A percentile compares a stretch with the other conserved stretches of the same genome.
Evolutionary conservation across 1,140 invertebrate genomes (phyloP).

Genomic region (Lasaia peninsularis): DNA sequence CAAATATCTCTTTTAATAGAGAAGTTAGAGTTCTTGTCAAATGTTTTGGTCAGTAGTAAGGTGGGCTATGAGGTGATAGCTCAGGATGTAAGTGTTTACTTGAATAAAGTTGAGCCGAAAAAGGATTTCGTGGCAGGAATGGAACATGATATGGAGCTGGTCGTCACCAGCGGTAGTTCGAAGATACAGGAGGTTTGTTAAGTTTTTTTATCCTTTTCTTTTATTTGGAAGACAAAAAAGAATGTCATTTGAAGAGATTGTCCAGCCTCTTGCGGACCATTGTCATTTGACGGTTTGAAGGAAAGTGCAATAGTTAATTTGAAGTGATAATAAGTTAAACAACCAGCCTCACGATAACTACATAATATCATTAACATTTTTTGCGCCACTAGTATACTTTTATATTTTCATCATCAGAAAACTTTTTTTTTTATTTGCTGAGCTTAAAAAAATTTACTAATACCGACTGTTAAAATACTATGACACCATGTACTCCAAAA

Average conservation of each 20-base stretch:
- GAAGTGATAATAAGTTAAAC: too few relatives aligned
- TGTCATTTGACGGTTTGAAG: too few relatives aligned
- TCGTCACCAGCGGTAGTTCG: slow-evolving; percentile 84
- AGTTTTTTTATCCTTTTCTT: slow-evolving; percentile 2
- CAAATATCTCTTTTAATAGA: slow-evolving; percentile 80
- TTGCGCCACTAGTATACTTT: too few relatives aligned
- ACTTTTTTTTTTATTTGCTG: too few relatives aligned
- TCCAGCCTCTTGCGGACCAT: too few relatives aligned
- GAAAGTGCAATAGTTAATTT: too few relatives aligned
- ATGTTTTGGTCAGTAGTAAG: slow-evolving; percentile 58
- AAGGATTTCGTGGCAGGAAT: slow-evolving; percentile 84
- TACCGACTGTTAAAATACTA: background rate
- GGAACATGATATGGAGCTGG: slow-evolving; percentile 82
- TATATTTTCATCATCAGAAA: too few relatives aligned
- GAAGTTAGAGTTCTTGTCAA: slow-evolving; percentile 81
- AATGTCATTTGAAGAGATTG: too few relatives aligned
- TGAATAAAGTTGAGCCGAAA: slow-evolving; percentile 77
- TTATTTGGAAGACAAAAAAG: too few relatives aligned
- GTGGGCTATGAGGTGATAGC: slow-evolving; percentile 68
- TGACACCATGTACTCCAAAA: background rate
- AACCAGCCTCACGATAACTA: too few relatives aligned
- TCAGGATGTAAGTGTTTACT: slow-evolving; percentile 66
- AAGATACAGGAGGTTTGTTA: slow-evolving; percentile 57
- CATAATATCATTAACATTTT: too few relatives aligned
- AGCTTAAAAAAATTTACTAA: background rate